Evolutionary conservation across 2,113 vertebrate species (phyloP).

Genomic region (Hemichromis elongatus): DNA sequence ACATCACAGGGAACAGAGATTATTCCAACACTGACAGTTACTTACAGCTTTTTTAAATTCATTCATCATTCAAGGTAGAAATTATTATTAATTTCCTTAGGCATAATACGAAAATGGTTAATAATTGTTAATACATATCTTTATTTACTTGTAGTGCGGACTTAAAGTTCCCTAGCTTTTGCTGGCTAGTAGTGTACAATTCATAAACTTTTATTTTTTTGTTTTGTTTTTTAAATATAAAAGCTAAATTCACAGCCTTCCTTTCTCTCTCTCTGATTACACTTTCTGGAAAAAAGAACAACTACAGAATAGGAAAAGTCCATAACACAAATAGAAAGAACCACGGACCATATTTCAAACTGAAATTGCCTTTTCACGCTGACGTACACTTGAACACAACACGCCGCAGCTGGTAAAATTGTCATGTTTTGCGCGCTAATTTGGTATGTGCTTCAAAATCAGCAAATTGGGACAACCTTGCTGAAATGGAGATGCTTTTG

Average conservation of each 20-base stretch:
- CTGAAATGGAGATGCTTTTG: slow-evolving; percentile 51
- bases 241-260: neutral
- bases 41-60: neutral
- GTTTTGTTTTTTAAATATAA: neutral
- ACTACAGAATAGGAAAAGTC: neutral
- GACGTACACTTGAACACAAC: slow-evolving; percentile 32
- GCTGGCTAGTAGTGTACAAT: neutral
- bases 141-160: neutral
- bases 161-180: neutral
- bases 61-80: neutral
- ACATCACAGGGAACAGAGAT: neutral
- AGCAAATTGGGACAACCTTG: slow-evolving; percentile 54
- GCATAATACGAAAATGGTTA: neutral
- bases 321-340: neutral
- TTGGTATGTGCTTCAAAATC: slow-evolving; percentile 39
- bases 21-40: neutral
- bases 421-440: slow-evolving; percentile 32
- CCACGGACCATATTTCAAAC: neutral
- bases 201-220: neutral
- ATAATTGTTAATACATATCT: neutral
- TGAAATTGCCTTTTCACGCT: neutral
- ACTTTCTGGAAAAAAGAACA: neutral
- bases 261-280: neutral
- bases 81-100: neutral
- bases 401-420: slow-evolving; percentile 5